Conservation (phyloP, 2,797 vertebrate genomes). For the Nyctibius grandis region DNA sequence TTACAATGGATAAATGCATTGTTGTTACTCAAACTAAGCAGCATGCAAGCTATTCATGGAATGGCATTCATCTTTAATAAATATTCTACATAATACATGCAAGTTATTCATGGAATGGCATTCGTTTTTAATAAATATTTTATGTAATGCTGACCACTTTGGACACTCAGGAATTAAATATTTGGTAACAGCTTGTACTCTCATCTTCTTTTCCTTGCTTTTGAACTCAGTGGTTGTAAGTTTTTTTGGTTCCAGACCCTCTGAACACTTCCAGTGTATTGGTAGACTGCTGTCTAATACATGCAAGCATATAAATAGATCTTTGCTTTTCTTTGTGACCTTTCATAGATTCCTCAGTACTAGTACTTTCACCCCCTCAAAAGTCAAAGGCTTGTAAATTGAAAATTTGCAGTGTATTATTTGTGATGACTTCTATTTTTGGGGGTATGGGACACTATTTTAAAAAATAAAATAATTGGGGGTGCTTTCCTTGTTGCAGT, state of each 20-base stretch:
- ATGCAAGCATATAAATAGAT: not conserved
- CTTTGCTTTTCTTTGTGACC: not conserved
- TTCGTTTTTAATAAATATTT: slow-evolving; percentile 2
- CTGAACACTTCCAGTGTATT: not conserved
- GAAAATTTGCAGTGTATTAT: rapidly evolving
- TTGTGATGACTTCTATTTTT: not conserved
- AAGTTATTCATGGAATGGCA: slow-evolving; percentile 21
- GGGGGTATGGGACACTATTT: not conserved
- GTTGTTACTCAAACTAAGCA: not conserved
- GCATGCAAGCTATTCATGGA: slow-evolving; percentile 16
- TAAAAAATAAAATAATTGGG: not conserved
- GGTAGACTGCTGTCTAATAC: not conserved
- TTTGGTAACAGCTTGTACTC: not conserved
- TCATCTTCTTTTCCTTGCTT: not conserved
- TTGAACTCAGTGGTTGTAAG: not conserved
- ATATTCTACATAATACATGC: slow-evolving; percentile 15
- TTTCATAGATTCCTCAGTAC: not conserved
- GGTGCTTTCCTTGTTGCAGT: not conserved
- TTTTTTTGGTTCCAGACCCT: not conserved
- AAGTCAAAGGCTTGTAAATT: not conserved
- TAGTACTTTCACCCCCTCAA: not conserved
- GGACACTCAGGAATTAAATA: not conserved
- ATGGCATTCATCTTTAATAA: slow-evolving; percentile 29
- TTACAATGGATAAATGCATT: not conserved
- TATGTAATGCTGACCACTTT: not conserved